phyloP scores from a whole-genome alignment of 2,113 vertebrate species.

The Lutjanus erythropterus region DNA sequence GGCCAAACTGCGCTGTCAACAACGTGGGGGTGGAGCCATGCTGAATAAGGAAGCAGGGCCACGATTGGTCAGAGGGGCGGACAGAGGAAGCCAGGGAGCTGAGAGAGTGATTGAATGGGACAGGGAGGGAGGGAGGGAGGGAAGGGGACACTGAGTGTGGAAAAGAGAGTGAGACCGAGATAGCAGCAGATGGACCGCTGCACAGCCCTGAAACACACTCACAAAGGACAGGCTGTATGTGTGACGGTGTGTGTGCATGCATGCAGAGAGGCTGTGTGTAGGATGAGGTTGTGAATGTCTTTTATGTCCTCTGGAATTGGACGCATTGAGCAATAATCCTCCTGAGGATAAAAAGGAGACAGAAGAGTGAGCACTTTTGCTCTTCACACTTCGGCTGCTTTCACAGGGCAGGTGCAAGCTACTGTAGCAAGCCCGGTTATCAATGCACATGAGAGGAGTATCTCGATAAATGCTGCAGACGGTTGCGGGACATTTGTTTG shows the following conservation, averaged over 20 bases:
- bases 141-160: conserved; percentile 21
- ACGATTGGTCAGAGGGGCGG: conserved; percentile 65
- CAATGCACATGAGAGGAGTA: background rate
- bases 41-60: conserved; percentile 75
- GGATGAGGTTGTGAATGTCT: conserved; percentile 22
- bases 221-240: conserved; percentile 50
- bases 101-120: conserved; percentile 67
- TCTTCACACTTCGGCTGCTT: conserved; percentile 36
- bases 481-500: background rate
- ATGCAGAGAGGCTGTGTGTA: conserved; percentile 1
- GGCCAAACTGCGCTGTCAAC: conserved; percentile 61
- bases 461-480: conserved; percentile 34
- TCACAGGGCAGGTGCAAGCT: conserved; percentile 44
- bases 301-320: conserved; percentile 46
- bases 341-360: conserved; percentile 4
- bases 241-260: conserved; percentile 32
- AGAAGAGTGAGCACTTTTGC: conserved; percentile 22
- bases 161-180: conserved; percentile 35
- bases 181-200: conserved; percentile 70
- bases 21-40: conserved; percentile 28
- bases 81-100: conserved; percentile 28
- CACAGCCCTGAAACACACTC: conserved; percentile 54
- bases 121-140: conserved; percentile 30
- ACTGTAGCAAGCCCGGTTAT: background rate
- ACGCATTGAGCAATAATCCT: conserved; percentile 53